phyloP scores from a whole-genome alignment of 2,797 vertebrate species.

The Nannoperca australis region DNA sequence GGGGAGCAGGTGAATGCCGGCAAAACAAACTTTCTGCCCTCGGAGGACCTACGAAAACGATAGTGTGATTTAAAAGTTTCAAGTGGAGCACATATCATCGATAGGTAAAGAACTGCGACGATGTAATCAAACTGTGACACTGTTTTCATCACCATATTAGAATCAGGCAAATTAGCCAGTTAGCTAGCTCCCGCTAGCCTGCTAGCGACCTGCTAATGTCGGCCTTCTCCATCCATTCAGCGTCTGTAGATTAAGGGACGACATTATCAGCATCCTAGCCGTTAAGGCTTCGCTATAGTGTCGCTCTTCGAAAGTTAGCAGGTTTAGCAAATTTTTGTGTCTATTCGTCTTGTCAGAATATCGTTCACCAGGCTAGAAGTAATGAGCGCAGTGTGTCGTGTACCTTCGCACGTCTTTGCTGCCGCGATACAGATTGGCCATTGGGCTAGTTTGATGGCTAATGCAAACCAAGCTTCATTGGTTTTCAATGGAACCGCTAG shows the following conservation, averaged over 20 bases:
- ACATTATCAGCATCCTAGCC: constrained; percentile 37
- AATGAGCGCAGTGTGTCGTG: constrained; percentile 6
- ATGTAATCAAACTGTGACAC: background rate
- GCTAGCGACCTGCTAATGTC: constrained; percentile 73
- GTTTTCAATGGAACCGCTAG: constrained; percentile 10
- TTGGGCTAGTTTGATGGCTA: constrained; percentile 53
- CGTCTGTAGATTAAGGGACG: constrained; percentile 38
- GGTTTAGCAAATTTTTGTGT: background rate
- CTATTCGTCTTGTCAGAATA: background rate
- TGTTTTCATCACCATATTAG: constrained; percentile 68
- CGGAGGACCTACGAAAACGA: constrained; percentile 31
- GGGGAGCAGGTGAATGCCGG: constrained; percentile 81
- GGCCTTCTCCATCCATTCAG: constrained; percentile 80
- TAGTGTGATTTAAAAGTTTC: constrained; percentile 32
- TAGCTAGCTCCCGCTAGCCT: constrained; percentile 72
- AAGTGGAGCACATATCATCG: constrained; percentile 16
- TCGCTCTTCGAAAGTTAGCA: background rate
- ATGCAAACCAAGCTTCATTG: constrained; percentile 17
- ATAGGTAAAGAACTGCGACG: constrained; percentile 61
- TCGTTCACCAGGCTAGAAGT: background rate
- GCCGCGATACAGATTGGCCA: constrained; percentile 10
- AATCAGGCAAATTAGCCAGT: constrained; percentile 77
- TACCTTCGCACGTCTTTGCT: constrained; percentile 13
- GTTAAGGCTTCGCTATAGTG: background rate
- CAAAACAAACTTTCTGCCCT: constrained; percentile 67